phyloP scores from a whole-genome alignment of 1,140 invertebrate species.

The Zeugodacus cucurbitae region DNA sequence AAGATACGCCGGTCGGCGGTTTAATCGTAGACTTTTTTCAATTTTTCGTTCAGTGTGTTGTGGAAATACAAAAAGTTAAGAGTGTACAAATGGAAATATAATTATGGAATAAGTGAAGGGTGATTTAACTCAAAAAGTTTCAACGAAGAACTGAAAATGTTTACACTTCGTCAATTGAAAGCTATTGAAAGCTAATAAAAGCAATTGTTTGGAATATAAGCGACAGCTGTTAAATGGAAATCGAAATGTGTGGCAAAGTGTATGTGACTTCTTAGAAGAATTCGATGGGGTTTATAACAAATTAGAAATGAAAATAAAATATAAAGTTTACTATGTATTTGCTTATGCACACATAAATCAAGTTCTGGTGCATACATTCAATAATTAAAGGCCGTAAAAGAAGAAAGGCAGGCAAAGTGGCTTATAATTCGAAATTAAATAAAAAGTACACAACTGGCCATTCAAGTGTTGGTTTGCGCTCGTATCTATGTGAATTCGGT shows the following conservation, averaged over 20 bases:
- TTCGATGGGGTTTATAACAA: not conserved
- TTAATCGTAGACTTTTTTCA: not conserved
- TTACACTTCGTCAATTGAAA: not conserved
- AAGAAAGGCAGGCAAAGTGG: not conserved
- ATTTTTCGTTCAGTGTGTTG: not conserved
- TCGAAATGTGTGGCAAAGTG: not conserved
- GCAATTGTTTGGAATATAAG: too few species aligned
- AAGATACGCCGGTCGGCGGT: not conserved
- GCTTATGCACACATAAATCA: not conserved
- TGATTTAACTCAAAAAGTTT: not conserved
- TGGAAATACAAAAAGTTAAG: not conserved
- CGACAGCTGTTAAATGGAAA: not conserved
- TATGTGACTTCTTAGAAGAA: not conserved
- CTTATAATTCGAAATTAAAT: not conserved
- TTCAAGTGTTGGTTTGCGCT: not conserved
- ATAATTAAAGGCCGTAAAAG: not conserved
- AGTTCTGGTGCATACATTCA: not conserved
- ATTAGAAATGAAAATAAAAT: not conserved
- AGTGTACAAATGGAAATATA: not conserved
- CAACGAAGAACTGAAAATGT: not conserved
- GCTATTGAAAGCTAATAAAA: not conserved
- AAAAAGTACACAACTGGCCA: not conserved
- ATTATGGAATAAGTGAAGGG: not conserved
- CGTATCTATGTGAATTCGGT: not conserved
- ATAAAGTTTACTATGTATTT: too few species aligned